phyloP scores from a whole-genome alignment of 2,113 vertebrate genomes.

The Saguinus imperator region DNA sequence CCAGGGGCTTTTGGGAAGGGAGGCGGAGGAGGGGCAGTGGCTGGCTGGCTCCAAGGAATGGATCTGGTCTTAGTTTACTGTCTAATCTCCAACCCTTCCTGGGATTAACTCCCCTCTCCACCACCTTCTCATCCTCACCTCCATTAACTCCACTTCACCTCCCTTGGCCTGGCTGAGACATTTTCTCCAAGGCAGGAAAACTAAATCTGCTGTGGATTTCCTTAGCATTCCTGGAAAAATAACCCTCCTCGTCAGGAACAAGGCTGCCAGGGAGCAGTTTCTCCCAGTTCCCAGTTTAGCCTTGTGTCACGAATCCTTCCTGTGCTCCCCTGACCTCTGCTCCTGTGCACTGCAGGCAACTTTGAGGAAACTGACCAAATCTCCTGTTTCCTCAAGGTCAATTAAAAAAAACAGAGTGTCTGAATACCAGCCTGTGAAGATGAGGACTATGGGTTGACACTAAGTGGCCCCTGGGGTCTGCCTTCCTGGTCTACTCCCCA shows the following conservation, averaged over 20 bases:
- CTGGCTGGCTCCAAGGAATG: neutral
- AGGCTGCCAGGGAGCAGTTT: neutral
- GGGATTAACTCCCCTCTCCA: neutral
- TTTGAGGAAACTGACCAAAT: slow-evolving; percentile 19
- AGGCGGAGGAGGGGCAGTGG: accelerated
- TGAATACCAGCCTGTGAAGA: neutral
- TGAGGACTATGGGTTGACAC: neutral
- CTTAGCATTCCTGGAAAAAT: slow-evolving; percentile 32
- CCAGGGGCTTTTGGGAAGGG: neutral
- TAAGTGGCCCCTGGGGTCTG: neutral
- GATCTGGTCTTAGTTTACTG: neutral
- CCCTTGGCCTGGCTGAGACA: too few species aligned
- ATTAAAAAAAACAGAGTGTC: neutral
- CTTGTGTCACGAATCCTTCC: neutral
- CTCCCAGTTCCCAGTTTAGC: neutral
- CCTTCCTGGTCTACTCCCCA: neutral
- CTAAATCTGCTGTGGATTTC: neutral
- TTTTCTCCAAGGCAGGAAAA: neutral
- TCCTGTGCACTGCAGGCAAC: neutral
- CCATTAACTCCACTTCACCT: neutral
- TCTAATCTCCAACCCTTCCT: neutral
- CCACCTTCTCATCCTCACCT: neutral
- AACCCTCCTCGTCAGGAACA: neutral
- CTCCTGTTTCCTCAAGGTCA: neutral
- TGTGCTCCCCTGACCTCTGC: neutral